Conservation (phyloP, 1,140 invertebrate species). For the silkworm (Bombyx mori) region ASM3026992v2 NC_085115.1:16061001-16061500, state of each 20-base stretch:
- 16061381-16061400: conserved; percentile 14
- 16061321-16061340: conserved; percentile 62
- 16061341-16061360: conserved; percentile 60
- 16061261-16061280: not conserved
- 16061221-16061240: too few species aligned
- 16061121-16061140: not conserved
- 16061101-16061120: not conserved
- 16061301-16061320: conserved; percentile 20
- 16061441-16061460: too few species aligned
- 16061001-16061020: conserved; percentile 36
- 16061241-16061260: too few species aligned
- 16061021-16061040: conserved; percentile 33
- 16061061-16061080: conserved; percentile 9
- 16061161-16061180: too few species aligned
- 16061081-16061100: not conserved
- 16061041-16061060: conserved; percentile 20
- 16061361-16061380: conserved; percentile 69
- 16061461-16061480: too few species aligned
- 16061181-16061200: too few species aligned
- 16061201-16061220: too few species aligned
- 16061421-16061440: too few species aligned
- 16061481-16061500: too few species aligned
- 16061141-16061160: not conserved
- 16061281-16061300: not conserved
- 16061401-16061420: too few species aligned